A percentile compares a stretch with the other conserved stretches of the same genome.
phyloP scores from a whole-genome alignment of 2,888 invertebrate species.

The Oasisia sp. region DNA sequence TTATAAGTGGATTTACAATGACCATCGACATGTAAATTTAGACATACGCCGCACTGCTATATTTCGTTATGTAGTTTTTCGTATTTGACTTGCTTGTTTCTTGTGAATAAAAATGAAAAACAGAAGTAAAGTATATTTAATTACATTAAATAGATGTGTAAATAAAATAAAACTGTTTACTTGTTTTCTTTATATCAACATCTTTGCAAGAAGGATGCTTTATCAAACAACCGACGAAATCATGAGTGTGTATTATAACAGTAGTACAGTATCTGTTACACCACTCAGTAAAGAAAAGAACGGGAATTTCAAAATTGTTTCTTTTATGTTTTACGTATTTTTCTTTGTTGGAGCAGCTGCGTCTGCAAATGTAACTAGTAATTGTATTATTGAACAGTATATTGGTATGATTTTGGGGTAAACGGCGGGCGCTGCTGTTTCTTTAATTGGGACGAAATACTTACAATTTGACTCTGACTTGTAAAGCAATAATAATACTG shows the following conservation, averaged over 20 bases:
- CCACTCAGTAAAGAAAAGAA: too few species aligned
- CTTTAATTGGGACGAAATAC: not conserved
- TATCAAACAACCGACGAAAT: too few species aligned
- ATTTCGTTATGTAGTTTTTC: not conserved
- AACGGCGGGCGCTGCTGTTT: not conserved
- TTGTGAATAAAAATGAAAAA: not conserved
- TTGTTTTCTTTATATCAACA: too few species aligned
- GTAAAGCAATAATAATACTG: not conserved
- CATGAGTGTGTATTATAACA: too few species aligned
- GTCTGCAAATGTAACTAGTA: too few species aligned
- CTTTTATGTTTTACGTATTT: too few species aligned
- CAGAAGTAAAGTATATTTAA: not conserved
- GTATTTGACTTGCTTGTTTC: not conserved
- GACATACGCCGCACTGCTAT: not conserved
- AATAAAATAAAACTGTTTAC: too few species aligned
- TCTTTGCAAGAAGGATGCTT: too few species aligned
- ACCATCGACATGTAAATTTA: not conserved
- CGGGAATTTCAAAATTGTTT: too few species aligned
- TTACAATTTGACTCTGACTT: not conserved
- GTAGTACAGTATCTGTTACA: too few species aligned
- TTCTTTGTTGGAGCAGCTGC: too few species aligned
- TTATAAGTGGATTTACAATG: not conserved
- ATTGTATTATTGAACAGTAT: not conserved
- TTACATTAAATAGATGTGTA: too few species aligned
- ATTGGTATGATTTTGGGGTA: not conserved